Conservation (phyloP, 2,888 invertebrate genomes). For the Drosophila pseudotakahashii region DNA sequence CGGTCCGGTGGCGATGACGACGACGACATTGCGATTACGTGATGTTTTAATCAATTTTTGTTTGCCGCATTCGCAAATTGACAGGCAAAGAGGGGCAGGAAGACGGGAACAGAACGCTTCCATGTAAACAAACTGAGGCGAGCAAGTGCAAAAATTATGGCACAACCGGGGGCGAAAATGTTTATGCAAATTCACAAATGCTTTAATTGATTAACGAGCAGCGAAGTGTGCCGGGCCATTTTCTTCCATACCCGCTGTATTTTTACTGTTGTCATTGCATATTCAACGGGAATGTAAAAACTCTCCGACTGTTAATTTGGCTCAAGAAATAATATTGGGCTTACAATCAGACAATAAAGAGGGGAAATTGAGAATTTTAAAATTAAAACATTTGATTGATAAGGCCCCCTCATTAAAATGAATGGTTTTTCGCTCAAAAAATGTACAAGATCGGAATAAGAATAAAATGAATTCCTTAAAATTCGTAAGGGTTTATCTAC, state of each 20-base stretch:
- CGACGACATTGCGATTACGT: slow-evolving; percentile 60
- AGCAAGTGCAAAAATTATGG: slow-evolving; percentile 61
- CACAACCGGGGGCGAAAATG: slow-evolving; percentile 43
- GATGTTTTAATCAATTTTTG: slow-evolving; percentile 76
- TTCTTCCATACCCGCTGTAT: slow-evolving; percentile 4
- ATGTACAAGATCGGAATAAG: too few species aligned
- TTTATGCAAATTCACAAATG: slow-evolving; percentile 67
- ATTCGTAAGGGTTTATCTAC: too few species aligned
- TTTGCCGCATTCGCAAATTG: slow-evolving; percentile 55
- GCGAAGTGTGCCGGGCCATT: slow-evolving; percentile 53
- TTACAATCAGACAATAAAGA: slow-evolving; percentile 1
- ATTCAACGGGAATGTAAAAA: slow-evolving; percentile 26
- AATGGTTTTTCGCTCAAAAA: too few species aligned
- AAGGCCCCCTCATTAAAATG: background rate
- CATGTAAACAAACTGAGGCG: slow-evolving; percentile 38
- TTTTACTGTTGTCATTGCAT: slow-evolving; percentile 17
- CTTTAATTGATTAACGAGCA: slow-evolving; percentile 67
- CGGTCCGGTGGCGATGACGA: slow-evolving; percentile 26
- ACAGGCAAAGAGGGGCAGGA: slow-evolving; percentile 2
- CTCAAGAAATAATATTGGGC: background rate
- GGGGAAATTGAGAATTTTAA: background rate
- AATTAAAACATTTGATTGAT: background rate
- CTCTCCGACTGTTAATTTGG: slow-evolving; percentile 9
- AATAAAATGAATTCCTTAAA: too few species aligned
- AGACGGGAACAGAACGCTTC: background rate